phyloP scores from a whole-genome alignment of 2,797 vertebrate species.

The Falco berigora region DNA sequence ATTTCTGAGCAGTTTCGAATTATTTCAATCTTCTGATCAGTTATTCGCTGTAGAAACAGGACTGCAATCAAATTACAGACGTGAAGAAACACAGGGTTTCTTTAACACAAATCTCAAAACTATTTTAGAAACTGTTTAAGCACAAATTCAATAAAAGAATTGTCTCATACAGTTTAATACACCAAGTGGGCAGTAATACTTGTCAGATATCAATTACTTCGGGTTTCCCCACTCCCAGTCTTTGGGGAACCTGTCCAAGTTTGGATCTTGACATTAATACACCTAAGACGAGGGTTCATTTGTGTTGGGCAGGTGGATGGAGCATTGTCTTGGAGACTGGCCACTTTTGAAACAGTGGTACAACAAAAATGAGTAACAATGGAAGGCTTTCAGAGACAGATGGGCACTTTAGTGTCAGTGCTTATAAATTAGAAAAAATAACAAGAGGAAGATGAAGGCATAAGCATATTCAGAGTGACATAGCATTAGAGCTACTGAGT shows the following conservation, averaged over 20 bases:
- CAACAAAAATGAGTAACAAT: neutral
- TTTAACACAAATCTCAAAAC: neutral
- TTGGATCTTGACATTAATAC: neutral
- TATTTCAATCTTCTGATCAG: neutral
- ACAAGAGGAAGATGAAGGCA: neutral
- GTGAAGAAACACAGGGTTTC: neutral
- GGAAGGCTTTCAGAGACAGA: neutral
- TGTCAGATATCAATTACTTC: neutral
- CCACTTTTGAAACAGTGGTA: neutral
- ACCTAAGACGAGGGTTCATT: neutral
- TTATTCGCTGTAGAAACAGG: neutral
- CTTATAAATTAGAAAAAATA: neutral
- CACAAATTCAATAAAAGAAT: neutral
- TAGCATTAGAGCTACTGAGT: neutral
- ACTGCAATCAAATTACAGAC: neutral
- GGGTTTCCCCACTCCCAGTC: neutral
- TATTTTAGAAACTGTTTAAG: neutral
- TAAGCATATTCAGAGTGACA: neutral
- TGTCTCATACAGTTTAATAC: neutral
- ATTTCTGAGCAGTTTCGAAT: neutral
- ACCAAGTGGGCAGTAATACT: neutral
- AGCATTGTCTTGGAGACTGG: neutral
- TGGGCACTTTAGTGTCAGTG: neutral
- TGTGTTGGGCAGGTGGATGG: neutral
- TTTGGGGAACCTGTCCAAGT: neutral